Evolutionary conservation across 2,113 vertebrate genomes (phyloP), one percentile per base, ranked within the genome.

Genomic region (Rhynchomys soricoides): DNA sequence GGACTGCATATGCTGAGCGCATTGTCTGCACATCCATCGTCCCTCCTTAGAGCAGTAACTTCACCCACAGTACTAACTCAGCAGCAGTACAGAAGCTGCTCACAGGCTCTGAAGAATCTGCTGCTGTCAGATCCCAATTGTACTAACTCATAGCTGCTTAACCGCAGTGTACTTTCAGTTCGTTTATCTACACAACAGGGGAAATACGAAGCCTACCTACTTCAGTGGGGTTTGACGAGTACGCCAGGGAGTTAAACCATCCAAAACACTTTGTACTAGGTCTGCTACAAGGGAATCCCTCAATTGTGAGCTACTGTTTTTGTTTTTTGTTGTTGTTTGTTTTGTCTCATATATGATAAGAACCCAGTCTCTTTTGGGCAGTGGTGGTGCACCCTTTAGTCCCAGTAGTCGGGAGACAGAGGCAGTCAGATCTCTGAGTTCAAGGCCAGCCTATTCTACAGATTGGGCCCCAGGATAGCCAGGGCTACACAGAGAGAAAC

Each of bases 181-280:
- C 77, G 22, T 40, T 91, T 92, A 81, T 89, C 52, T 86, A 78
- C 62, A 94, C 73, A 40, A 57, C 31, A 64, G 15, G 82, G 45
- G 74, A 95, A 78, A 94, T 66, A 70, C 15, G 59, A 92, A 52
- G 85, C 34, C n/a, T 50, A 64, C 34, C n/a, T 50, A 64, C 43
- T 77, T 89, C 19, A 16, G 13, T 37, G n/a, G 43, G 48, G 17
- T 68, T 93, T 59, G 71, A 94, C 40, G 34, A 75, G 79, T 94
- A 24, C 21, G 34, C 88, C 70, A 91, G 70, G 48, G 40, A 96
- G 57, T 85, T 92, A 86, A 94, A 22, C 62, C 59, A 62, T 59
- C 37, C 78, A 86, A 43, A 89, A 22, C 43, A 59, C 29, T 48
- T 73, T 82, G 62, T 91, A 45, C 74, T 91, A 17, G 86, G 52